Evolutionary conservation across 1,140 invertebrate species (phyloP).

Genomic region (Drosophila lowei): DNA sequence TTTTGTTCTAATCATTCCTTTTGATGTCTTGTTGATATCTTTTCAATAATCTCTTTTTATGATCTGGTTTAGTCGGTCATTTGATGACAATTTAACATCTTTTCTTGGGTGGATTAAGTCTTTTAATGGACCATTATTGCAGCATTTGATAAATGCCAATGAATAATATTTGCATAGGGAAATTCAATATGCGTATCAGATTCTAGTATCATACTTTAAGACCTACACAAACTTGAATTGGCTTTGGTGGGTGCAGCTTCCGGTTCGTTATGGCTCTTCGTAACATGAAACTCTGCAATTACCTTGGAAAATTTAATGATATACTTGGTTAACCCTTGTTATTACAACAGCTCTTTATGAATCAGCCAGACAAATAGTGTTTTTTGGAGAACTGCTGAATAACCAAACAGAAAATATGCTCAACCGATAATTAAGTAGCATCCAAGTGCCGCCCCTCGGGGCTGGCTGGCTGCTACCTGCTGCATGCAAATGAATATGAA

Average conservation of each 20-base stretch:
- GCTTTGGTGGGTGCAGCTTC: conserved; percentile 35
- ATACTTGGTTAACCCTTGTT: conserved; percentile 37
- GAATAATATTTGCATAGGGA: conserved; percentile 8
- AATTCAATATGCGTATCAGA: conserved; percentile 33
- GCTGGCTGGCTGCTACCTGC: conserved; percentile 6
- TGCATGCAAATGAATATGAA: conserved; percentile 44
- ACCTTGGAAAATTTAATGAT: conserved; percentile 40
- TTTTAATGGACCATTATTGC: conserved; percentile 33
- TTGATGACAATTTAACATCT: conserved; percentile 20
- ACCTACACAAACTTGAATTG: conserved; percentile 3
- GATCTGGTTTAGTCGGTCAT: background rate
- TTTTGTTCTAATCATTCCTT: conserved; percentile 37
- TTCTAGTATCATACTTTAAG: conserved; percentile 4
- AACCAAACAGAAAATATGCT: conserved; percentile 40
- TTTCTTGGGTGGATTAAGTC: conserved; percentile 2
- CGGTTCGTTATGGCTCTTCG: conserved; percentile 35
- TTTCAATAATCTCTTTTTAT: conserved; percentile 14
- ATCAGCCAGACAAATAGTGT: conserved; percentile 18
- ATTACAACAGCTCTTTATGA: conserved; percentile 44
- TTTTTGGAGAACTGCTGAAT: conserved; percentile 39
- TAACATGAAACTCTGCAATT: conserved; percentile 33
- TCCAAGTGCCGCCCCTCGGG: conserved; percentile 10
- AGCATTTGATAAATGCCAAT: conserved; percentile 20
- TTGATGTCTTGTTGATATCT: conserved; percentile 16
- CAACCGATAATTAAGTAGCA: conserved; percentile 62